Conservation (phyloP, 2,797 vertebrate genomes). For the Alosa sapidissima region DNA sequence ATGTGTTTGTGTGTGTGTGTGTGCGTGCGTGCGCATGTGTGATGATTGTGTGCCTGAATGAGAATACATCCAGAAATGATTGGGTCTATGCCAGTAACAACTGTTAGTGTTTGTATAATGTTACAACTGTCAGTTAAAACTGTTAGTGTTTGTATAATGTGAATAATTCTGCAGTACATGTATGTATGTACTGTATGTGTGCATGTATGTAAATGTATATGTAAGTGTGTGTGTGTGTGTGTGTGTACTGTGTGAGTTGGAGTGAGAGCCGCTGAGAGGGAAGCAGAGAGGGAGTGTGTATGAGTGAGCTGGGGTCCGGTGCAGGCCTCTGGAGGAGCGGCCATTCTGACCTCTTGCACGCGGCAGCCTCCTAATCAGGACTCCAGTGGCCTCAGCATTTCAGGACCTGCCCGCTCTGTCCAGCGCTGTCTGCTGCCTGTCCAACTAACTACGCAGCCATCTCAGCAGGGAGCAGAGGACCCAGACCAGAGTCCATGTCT, state of each 20-base stretch:
- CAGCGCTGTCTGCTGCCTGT: constrained; percentile 55
- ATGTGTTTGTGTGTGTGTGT: neutral
- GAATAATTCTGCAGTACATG: neutral
- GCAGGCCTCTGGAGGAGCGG: constrained; percentile 12
- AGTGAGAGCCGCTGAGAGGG: constrained; percentile 1
- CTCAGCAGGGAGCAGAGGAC: constrained; percentile 40
- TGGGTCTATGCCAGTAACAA: neutral
- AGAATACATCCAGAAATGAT: neutral
- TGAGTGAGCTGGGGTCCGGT: constrained; percentile 21
- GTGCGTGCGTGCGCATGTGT: no score
- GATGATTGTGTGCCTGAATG: no score
- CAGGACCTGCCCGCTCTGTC: constrained; percentile 51
- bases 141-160: constrained; percentile 30
- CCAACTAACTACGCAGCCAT: constrained; percentile 48
- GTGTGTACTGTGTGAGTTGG: neutral
- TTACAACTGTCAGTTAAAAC: no score
- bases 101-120: constrained; percentile 34
- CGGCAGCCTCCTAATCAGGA: constrained; percentile 63
- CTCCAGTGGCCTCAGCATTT: constrained; percentile 56
- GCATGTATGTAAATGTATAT: neutral
- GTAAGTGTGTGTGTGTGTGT: neutral
- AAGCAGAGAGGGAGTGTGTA: constrained; percentile 9
- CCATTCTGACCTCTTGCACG: constrained; percentile 44
- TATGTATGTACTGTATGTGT: neutral
- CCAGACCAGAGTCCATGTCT: constrained; percentile 54